These are phyloP conservation scores for Thereuonema tuberculata DNA, from an alignment of 1,140 invertebrate genomes.

Conservation along the genomic window DNA sequence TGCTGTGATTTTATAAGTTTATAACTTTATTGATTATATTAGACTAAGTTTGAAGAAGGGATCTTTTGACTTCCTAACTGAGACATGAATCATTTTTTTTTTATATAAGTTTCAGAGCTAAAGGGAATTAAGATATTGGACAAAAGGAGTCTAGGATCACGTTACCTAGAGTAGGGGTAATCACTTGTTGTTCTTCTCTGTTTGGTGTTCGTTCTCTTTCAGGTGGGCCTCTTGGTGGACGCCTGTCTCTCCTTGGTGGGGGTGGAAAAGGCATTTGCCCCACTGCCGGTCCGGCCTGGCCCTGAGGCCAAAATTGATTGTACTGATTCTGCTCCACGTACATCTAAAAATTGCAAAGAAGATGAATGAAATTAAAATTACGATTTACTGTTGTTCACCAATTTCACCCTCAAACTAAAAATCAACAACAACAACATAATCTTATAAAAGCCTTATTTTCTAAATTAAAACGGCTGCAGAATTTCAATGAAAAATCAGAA, in stretches of 20 bases:
- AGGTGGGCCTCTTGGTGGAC: background rate
- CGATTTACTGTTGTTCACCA: background rate
- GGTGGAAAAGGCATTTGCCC: background rate
- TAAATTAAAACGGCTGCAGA: no score
- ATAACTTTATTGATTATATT: no score
- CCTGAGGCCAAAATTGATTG: conserved; percentile 18
- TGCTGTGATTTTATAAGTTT: no score
- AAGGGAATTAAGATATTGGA: no score
- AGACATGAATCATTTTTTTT: no score
- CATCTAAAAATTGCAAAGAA: conserved; percentile 12
- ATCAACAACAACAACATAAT: background rate
- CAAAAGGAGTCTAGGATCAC: no score
- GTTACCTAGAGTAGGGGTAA: background rate
- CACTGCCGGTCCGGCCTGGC: background rate
- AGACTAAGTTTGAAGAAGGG: no score
- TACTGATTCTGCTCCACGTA: conserved; percentile 13
- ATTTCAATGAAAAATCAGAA: no score
- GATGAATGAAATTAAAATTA: background rate
- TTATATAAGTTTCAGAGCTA: no score
- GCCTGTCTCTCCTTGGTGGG: background rate
- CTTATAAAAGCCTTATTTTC: no score
- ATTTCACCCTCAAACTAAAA: background rate
- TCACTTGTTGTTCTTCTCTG: background rate
- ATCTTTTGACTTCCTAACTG: no score
- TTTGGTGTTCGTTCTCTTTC: background rate